Base-by-base conservation (phyloP, 1,140 invertebrate genomes). In the Lasaia peninsularis region DNA sequence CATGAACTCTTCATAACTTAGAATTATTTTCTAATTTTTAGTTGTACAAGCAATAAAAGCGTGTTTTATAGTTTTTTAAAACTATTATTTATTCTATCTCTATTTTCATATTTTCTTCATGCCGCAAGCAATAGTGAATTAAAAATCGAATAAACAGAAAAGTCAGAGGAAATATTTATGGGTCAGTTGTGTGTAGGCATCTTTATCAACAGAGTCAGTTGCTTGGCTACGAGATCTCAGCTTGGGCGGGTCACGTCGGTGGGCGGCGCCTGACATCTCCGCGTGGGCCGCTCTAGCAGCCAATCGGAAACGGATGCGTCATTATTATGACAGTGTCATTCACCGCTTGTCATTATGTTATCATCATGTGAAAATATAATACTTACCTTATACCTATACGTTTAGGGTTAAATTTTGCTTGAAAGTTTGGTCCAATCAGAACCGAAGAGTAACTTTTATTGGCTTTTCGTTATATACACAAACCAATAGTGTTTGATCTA, bases 291-390 rank as follows among this genome's bases (percentile, higher is more conserved):
- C 31, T 35, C 31, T 14, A 28, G 40, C 71, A 69, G 59, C 80
- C 80, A 84, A 84, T 84, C 63, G 69, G 52, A 56, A 63, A 67
- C 63, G 69, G 75, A 81, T 78, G 70, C 61, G 62, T 69, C 66
- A 69, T 78, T 70, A 69, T 79, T 80, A 83, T 81, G 75, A 83
- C 78, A 76, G 65, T 78, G 71, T 73, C 73, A 74, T 66, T 73
- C 67, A 76, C 53, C 52, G 58, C 54, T 60, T 80, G 74, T 71
- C 73, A 81, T 71, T 55, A 52, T 20, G 32, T 55, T 8, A 50
- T 52, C 32, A 14, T 44, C 7, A 21, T 9, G 37, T 33, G 14
- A 21, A 35, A 37, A 24, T 8, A 24, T 7, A 66, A 62, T 44
- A 28, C 24, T 16, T 0, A 34, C 40, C 35, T 35, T 67, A 56